Conservation (phyloP, 1,140 invertebrate species). For the Ceratitis capitata region DNA sequence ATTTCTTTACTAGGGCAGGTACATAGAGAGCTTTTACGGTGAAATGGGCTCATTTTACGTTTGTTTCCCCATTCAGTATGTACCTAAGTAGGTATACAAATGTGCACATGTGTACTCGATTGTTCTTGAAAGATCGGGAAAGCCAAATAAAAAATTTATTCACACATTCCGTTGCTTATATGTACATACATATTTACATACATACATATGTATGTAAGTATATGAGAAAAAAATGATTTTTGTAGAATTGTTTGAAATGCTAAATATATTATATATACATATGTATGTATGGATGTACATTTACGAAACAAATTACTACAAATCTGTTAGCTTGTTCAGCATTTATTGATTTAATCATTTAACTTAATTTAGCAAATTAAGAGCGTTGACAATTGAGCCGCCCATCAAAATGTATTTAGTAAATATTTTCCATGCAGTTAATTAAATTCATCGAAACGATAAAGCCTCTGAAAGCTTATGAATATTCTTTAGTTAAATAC, state of each 20-base stretch:
- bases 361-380: conserved; percentile 1
- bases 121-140: too few species aligned
- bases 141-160: too few species aligned
- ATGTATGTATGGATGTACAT: background rate
- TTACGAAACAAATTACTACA: background rate
- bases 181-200: background rate
- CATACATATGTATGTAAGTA: background rate
- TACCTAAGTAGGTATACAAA: too few species aligned
- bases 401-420: background rate
- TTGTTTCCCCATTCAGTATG: too few species aligned
- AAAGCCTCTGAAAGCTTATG: background rate
- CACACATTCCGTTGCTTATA: background rate
- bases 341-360: background rate
- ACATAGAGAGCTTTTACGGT: too few species aligned
- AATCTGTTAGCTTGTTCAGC: background rate
- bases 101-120: too few species aligned
- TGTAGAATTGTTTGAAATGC: background rate
- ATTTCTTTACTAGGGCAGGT: too few species aligned
- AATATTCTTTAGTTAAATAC: too few species aligned
- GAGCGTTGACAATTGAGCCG: background rate
- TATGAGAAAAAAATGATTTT: background rate
- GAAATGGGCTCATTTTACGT: too few species aligned
- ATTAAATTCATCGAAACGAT: background rate
- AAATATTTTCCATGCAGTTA: background rate
- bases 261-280: background rate